These are phyloP conservation scores for Dione juno DNA, from an alignment of 2,888 invertebrate species.

Conservation along the genomic window DNA sequence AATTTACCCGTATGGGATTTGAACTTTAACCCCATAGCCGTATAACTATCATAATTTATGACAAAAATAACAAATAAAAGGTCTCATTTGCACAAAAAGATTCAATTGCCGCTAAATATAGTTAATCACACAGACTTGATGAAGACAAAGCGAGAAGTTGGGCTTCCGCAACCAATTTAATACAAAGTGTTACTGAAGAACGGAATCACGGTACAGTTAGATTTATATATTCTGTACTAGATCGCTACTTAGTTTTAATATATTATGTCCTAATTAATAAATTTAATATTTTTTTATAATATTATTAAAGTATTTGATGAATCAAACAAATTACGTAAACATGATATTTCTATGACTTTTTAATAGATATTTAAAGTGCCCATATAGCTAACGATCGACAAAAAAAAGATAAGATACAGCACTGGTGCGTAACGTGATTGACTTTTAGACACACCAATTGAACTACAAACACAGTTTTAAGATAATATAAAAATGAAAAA, in stretches of 20 bases:
- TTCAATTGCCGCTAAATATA: background rate
- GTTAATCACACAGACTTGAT: slow-evolving; percentile 9
- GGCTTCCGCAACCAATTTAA: slow-evolving; percentile 5
- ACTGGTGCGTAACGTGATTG: too few species aligned
- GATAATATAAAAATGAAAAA: background rate
- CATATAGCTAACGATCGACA: background rate
- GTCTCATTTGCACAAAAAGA: background rate
- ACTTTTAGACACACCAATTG: too few species aligned
- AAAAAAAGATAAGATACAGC: too few species aligned
- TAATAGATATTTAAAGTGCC: background rate
- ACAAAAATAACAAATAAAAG: background rate
- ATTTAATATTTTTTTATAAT: too few species aligned
- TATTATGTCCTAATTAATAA: too few species aligned
- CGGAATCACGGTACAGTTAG: background rate
- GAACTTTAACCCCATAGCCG: background rate
- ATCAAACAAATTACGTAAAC: too few species aligned
- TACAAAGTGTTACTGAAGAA: slow-evolving; percentile 4
- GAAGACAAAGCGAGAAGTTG: slow-evolving; percentile 7
- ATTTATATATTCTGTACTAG: background rate
- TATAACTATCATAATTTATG: background rate
- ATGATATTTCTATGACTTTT: background rate
- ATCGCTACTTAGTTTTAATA: background rate
- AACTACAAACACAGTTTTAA: too few species aligned
- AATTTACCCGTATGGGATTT: background rate
- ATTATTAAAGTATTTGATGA: too few species aligned